Base-by-base conservation (phyloP, 2,113 vertebrate species). In the Neolamprologus longior region DNA sequence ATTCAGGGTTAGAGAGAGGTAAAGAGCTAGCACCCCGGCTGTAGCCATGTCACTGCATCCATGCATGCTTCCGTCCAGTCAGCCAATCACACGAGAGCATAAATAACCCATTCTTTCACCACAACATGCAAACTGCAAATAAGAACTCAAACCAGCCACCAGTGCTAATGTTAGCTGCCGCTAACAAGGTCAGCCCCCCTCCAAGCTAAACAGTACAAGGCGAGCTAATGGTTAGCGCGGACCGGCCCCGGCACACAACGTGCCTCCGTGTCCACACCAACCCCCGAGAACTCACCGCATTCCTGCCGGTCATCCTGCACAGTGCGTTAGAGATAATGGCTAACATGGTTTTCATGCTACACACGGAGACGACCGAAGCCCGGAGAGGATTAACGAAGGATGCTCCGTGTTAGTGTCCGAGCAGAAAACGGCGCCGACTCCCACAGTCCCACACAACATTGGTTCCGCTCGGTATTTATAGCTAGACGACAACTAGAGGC, bases 281-380 rank as follows among this genome's bases (percentile, higher is more conserved):
- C 15, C 79, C 81, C 7, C 8, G 28, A 66, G 1, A 10, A 95
- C 95, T 95, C 91, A 96, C 95, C 95, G 93, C 96, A 85, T 93
- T 96, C 55, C 90, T 89, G 84, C 94, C 96, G 4, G 96, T 91
- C 47, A 97, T 96, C 71, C 96, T 95, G 83, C 97, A 94, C 54
- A 98, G 89, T 1, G 93, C 95, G 80, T 97, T 97, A 61, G 97
- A 97, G 13, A 98, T 96, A 1, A 97, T 93, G n/a, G 97, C 96
- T 35, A 98, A 93, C 97, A 99, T 98, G 88, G 96, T 98, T 91
- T 97, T 95, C 97, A 98, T 98, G 86, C 91, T 96, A 88, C 9
- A 66, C 15, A 15, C 9, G 68, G 8, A 73, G 37, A 10, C 12
- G 24, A 35, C 5, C 52, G 21, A 7, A 50, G 37, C 37, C 5